phyloP scores from a whole-genome alignment of 1,140 invertebrate species.

The Drosophila pectinifera region DNA sequence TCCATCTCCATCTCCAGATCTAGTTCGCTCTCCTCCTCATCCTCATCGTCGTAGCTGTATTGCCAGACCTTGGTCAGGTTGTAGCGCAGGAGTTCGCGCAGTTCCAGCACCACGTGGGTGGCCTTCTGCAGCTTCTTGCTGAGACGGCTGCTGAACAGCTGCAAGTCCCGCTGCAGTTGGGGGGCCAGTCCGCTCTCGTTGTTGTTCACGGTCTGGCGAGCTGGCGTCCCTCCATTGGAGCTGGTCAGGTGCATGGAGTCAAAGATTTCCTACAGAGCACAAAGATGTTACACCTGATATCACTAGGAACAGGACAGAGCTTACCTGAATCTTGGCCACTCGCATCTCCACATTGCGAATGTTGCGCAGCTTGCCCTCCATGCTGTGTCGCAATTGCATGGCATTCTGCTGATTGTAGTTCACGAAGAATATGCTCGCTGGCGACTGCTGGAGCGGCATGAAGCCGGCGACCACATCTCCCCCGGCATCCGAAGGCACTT shows the following conservation, averaged over 20 bases:
- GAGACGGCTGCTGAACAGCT: slow-evolving; percentile 84
- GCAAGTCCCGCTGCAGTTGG: slow-evolving; percentile 74
- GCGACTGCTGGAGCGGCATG: slow-evolving; percentile 68
- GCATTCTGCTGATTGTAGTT: slow-evolving; percentile 81
- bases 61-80: slow-evolving; percentile 76
- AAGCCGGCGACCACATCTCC: slow-evolving; percentile 39
- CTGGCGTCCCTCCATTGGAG: slow-evolving; percentile 13
- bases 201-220: slow-evolving; percentile 18
- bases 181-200: slow-evolving; percentile 42
- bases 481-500: slow-evolving; percentile 69
- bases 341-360: slow-evolving; percentile 87
- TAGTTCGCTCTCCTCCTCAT: slow-evolving; percentile 63
- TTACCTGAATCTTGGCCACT: slow-evolving; percentile 87
- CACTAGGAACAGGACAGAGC: background rate
- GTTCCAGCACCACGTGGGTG: slow-evolving; percentile 76
- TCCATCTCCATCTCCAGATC: slow-evolving; percentile 70
- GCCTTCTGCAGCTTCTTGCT: slow-evolving; percentile 84
- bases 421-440: slow-evolving; percentile 70
- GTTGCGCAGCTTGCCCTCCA: slow-evolving; percentile 76
- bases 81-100: slow-evolving; percentile 72
- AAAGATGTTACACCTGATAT: background rate
- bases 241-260: slow-evolving; percentile 84
- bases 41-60: slow-evolving; percentile 65
- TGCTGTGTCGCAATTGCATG: slow-evolving; percentile 70
- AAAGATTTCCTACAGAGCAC: slow-evolving; percentile 85